phyloP scores from a whole-genome alignment of 2,113 vertebrate species.

The Stegostoma tigrinum region DNA sequence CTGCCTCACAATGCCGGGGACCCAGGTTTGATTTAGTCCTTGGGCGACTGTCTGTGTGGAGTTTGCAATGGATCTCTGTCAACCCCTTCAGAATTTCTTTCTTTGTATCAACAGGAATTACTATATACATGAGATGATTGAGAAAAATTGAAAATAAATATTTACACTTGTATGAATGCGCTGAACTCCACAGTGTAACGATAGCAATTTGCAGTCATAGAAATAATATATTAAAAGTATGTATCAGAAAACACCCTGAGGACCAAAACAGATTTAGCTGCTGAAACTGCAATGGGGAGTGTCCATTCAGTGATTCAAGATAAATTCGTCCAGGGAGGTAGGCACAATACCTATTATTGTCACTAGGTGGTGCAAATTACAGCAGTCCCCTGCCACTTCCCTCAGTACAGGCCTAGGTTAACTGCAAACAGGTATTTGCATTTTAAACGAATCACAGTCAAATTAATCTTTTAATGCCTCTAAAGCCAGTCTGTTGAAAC shows the following conservation, averaged over 20 bases:
- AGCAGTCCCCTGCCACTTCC: not conserved
- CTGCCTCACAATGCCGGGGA: too few relatives aligned
- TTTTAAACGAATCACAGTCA: constrained; percentile 36
- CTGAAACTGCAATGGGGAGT: not conserved
- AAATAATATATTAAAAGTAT: not conserved
- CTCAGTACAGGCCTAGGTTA: not conserved
- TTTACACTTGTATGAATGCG: not conserved
- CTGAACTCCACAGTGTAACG: not conserved
- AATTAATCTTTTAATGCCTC: constrained; percentile 37
- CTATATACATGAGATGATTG: not conserved
- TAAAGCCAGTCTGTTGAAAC: constrained; percentile 35
- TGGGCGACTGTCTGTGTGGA: too few relatives aligned
- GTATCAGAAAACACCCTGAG: not conserved
- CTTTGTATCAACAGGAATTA: not conserved
- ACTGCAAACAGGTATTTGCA: constrained; percentile 30
- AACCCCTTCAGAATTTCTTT: not conserved
- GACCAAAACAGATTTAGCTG: not conserved
- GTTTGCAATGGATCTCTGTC: not conserved
- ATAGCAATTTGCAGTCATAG: not conserved
- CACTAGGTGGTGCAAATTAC: constrained; percentile 1
- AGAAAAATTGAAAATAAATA: not conserved
- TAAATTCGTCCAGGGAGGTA: not conserved
- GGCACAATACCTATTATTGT: not conserved
- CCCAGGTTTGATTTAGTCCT: too few relatives aligned
- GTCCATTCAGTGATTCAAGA: not conserved